Conservation (phyloP, 2,888 invertebrate genomes). For the Iselma pallidipennis region DNA sequence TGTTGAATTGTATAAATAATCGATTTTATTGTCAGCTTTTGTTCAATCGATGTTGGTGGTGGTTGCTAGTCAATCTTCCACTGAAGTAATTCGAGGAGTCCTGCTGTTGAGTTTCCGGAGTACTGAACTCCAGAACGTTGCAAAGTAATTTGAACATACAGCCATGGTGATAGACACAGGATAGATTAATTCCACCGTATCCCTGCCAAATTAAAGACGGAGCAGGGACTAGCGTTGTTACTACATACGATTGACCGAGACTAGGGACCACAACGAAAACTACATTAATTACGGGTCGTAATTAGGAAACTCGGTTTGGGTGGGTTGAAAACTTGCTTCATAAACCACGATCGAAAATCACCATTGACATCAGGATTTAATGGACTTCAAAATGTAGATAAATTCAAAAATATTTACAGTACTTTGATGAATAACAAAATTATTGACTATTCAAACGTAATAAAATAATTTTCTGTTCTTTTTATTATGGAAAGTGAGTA, state of each 20-base stretch:
- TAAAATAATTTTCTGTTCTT: too few species aligned
- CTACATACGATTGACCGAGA: conserved; percentile 25
- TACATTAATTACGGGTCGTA: conserved; percentile 33
- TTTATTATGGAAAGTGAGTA: too few species aligned
- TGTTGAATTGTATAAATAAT: neutral
- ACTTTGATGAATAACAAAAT: too few species aligned
- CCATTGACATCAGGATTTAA: neutral
- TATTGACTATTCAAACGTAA: too few species aligned
- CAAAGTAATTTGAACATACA: conserved; percentile 28
- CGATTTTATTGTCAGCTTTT: too few species aligned
- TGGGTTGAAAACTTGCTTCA: neutral
- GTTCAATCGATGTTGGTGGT: too few species aligned
- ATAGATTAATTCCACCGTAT: conserved; percentile 30
- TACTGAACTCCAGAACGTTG: conserved; percentile 24
- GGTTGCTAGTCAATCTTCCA: neutral
- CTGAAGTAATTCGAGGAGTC: conserved; percentile 20
- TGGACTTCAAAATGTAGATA: neutral
- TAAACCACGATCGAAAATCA: neutral
- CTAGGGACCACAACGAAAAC: conserved; percentile 30
- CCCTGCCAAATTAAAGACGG: conserved; percentile 26
- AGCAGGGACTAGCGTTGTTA: conserved; percentile 13
- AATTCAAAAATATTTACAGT: too few species aligned
- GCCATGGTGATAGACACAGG: conserved; percentile 28
- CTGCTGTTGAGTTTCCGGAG: conserved; percentile 22
- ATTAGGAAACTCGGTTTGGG: conserved; percentile 28